Conservation (phyloP, 1,140 invertebrate genomes). For the Drosophila athabasca region DNA sequence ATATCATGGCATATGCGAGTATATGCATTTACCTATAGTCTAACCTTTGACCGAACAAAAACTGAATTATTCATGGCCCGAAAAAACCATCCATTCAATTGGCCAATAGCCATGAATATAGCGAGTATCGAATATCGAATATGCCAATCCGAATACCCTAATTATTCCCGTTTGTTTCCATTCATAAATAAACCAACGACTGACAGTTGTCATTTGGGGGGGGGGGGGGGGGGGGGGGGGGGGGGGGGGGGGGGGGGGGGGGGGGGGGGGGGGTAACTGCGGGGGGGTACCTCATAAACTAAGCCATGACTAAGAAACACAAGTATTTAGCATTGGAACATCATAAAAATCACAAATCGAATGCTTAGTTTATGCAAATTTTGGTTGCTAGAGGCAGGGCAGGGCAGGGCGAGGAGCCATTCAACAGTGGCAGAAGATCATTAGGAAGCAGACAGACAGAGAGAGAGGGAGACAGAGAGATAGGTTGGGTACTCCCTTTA, state of each 20-base stretch:
- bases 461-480: no score
- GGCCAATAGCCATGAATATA: conserved; percentile 21
- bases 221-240: no score
- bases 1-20: conserved; percentile 2
- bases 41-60: conserved; percentile 9
- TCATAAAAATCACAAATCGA: conserved; percentile 56
- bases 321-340: conserved; percentile 54
- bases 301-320: conserved; percentile 50
- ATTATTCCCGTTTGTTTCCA: conserved; percentile 54
- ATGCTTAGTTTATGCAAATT: conserved; percentile 58
- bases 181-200: conserved; percentile 54
- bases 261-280: no score
- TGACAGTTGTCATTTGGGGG: conserved; percentile 37
- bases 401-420: background rate
- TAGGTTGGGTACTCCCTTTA: background rate
- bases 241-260: no score
- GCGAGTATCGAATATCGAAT: conserved; percentile 11
- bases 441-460: background rate
- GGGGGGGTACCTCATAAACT: conserved; percentile 30
- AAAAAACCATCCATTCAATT: conserved; percentile 16
- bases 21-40: background rate
- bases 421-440: conserved; percentile 64
- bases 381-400: conserved; percentile 12
- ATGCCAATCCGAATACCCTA: conserved; percentile 20
- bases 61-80: conserved; percentile 18